Percentiles rank a stretch among this genome's conserved stretches.
phyloP scores from a whole-genome alignment of 2,888 invertebrate species.

The Bombylius discolor region DNA sequence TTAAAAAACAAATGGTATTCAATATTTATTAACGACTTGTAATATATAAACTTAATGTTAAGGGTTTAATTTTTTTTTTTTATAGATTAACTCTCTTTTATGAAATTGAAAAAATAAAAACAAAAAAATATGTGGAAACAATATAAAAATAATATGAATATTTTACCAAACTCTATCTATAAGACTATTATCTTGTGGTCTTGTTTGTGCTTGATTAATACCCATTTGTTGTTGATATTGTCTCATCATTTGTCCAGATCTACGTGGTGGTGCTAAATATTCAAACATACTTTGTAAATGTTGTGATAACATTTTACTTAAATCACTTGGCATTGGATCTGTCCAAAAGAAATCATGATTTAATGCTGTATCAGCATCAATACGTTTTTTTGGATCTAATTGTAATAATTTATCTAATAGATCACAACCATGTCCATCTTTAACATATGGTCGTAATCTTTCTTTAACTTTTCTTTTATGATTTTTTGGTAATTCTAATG shows the following conservation, averaged over 20 bases:
- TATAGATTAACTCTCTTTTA: too few species aligned
- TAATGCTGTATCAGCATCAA: constrained; percentile 81
- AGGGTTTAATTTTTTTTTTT: too few species aligned
- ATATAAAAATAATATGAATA: too few species aligned
- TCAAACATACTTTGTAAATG: constrained; percentile 92
- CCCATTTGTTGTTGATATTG: constrained; percentile 51
- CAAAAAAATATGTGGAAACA: too few species aligned
- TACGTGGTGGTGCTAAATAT: constrained; percentile 64
- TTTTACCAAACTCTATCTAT: constrained; percentile 71
- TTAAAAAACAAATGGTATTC: too few species aligned
- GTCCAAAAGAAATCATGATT: constrained; percentile 99
- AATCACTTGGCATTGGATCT: constrained; percentile 88
- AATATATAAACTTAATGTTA: too few species aligned
- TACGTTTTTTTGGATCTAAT: constrained; percentile 78
- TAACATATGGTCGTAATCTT: constrained; percentile 75
- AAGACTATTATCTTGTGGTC: constrained; percentile 67
- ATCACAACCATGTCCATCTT: constrained; percentile 85
- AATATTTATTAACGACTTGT: too few species aligned
- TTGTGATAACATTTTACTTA: constrained; percentile 83
- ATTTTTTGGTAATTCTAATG: constrained; percentile 75
- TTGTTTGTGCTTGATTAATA: constrained; percentile 35
- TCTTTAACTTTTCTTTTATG: constrained; percentile 80
- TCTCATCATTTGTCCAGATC: constrained; percentile 53
- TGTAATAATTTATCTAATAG: constrained; percentile 82
- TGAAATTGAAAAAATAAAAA: too few species aligned